Conservation (phyloP, 2,797 vertebrate genomes). For the Amblyopsis hoosieri region DNA sequence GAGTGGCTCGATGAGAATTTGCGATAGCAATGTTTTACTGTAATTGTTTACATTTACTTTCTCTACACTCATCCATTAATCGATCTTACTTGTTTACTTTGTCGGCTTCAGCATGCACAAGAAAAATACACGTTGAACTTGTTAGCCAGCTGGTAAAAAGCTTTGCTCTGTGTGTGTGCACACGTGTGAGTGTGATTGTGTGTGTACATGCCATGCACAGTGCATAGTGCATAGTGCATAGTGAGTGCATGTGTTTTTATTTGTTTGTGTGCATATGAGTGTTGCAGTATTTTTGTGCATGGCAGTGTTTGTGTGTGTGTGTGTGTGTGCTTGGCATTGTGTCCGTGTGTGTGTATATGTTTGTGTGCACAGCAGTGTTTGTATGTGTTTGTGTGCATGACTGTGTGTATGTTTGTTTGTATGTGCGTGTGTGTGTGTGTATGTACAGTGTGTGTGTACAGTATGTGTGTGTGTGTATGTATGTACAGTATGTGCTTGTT, state of each 20-base stretch:
- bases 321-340: constrained; percentile 3
- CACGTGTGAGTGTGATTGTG: constrained; percentile 1
- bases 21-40: no score
- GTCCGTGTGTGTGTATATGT: constrained; percentile 39
- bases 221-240: constrained; percentile 3
- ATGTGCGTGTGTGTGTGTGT: constrained; percentile 25
- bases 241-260: neutral
- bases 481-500: no score
- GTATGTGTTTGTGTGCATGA: constrained; percentile 28
- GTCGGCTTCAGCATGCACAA: no score
- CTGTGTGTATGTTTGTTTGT: neutral
- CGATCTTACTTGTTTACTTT: no score
- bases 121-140: no score
- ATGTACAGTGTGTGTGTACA: no score
- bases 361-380: constrained; percentile 53
- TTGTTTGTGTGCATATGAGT: constrained; percentile 5
- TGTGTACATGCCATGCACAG: constrained; percentile 10
- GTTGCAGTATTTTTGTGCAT: neutral
- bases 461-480: no score
- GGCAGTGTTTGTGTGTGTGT: neutral
- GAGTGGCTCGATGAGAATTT: no score
- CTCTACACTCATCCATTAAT: no score
- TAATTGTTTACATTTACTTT: no score
- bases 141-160: neutral
- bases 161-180: neutral